A percentile compares a stretch with the other conserved stretches of the same genome.
Evolutionary conservation across 2,113 vertebrate genomes (phyloP).

Genomic region (Tetrao urogallus): DNA sequence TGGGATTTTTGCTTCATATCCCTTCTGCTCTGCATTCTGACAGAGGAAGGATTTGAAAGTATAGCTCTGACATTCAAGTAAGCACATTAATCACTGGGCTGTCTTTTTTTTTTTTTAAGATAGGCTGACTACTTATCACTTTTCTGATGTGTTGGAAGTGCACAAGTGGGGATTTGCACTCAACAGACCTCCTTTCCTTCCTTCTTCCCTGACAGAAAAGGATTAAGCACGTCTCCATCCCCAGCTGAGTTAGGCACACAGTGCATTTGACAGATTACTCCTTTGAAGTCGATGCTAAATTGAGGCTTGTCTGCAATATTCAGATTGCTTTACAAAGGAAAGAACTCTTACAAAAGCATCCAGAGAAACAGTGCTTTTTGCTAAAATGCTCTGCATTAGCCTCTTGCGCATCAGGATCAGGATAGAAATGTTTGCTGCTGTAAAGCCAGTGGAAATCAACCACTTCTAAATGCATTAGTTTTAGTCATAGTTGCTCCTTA

Average conservation of each 20-base stretch:
- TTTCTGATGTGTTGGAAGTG: slow-evolving; percentile 24
- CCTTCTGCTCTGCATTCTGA: neutral
- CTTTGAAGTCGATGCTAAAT: neutral
- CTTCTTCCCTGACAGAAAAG: neutral
- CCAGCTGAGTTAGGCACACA: neutral
- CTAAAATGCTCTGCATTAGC: neutral
- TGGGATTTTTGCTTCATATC: slow-evolving; percentile 19
- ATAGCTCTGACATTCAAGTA: slow-evolving; percentile 14
- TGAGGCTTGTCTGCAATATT: neutral
- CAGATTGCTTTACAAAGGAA: neutral
- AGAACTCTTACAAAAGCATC: neutral
- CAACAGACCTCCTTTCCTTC: slow-evolving; percentile 21
- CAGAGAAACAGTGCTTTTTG: neutral
- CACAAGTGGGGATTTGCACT: neutral
- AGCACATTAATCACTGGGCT: slow-evolving; percentile 32
- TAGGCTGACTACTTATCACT: neutral
- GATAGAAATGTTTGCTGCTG: neutral
- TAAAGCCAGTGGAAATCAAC: neutral
- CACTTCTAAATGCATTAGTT: neutral
- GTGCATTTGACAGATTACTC: neutral
- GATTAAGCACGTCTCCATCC: neutral
- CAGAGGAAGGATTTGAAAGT: slow-evolving; percentile 16
- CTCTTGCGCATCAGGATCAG: neutral
- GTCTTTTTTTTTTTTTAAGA: neutral
- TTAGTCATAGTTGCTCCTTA: neutral